Conservation (phyloP, 2,113 vertebrate genomes). For the Paradoxurus hermaphroditus region DNA sequence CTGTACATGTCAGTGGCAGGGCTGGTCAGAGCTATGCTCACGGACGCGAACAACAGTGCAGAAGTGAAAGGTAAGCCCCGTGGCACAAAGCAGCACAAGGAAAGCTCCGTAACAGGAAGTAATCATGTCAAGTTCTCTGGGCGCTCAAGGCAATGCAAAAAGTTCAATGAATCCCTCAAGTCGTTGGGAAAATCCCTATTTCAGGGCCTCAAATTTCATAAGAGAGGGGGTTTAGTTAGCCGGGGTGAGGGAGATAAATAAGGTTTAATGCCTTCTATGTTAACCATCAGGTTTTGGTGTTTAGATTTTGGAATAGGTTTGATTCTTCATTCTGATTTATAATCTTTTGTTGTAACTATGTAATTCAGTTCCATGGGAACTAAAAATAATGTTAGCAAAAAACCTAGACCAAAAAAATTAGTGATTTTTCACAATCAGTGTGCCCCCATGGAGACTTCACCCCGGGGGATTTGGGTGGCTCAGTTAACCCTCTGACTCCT, state of each 20-base stretch:
- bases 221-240: not conserved
- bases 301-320: not conserved
- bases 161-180: not conserved
- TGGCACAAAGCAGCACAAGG: no score
- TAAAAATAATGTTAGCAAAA: not conserved
- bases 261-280: not conserved
- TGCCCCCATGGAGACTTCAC: not conserved
- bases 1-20: not conserved
- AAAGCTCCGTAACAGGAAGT: not conserved
- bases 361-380: not conserved
- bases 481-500: no score
- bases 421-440: not conserved
- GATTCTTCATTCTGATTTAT: not conserved
- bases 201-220: not conserved
- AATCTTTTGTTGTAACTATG: not conserved
- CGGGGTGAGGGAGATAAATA: not conserved
- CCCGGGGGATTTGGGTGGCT: not conserved
- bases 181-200: not conserved
- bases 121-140: not conserved
- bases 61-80: not conserved
- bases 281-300: not conserved
- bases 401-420: not conserved
- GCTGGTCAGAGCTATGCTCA: not conserved
- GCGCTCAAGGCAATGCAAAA: not conserved
- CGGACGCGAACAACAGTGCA: not conserved